Evolutionary conservation across 2,888 invertebrate genomes (phyloP).

Genomic region (Branchipolynoe longqiensis): DNA sequence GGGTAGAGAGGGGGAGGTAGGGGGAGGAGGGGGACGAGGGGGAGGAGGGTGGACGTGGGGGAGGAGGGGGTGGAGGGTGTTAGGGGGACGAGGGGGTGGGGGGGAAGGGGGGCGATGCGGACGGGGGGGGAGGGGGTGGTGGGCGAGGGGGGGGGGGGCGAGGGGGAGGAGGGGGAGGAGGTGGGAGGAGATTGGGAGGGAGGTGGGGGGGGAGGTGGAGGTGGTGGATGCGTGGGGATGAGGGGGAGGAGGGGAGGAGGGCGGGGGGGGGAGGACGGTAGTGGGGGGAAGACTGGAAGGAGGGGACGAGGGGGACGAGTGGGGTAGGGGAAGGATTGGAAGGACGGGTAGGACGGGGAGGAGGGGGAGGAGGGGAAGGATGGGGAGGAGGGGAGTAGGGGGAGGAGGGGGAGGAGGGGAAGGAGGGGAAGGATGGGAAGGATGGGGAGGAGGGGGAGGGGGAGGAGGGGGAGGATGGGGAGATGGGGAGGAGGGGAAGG

Average conservation of each 20-base stretch:
- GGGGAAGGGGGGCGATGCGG: neutral
- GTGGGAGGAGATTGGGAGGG: neutral
- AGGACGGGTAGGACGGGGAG: neutral
- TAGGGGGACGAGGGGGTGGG: neutral
- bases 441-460: neutral
- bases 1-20: neutral
- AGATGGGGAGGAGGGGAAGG: neutral
- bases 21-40: neutral
- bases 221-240: neutral
- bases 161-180: neutral
- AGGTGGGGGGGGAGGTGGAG: neutral
- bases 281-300: neutral
- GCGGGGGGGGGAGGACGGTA: neutral
- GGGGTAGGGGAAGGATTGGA: no score
- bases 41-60: neutral
- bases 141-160: neutral
- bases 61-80: no score
- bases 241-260: neutral
- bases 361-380: neutral
- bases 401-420: neutral
- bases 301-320: neutral
- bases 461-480: neutral
- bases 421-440: neutral
- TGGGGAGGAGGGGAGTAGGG: constrained; percentile 4
- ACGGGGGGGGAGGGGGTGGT: no score